Percentiles rank a stretch among this genome's conserved stretches.
Evolutionary conservation across 1,140 invertebrate genomes (phyloP).

Genomic region (Pseudachorutes palmiensis): DNA sequence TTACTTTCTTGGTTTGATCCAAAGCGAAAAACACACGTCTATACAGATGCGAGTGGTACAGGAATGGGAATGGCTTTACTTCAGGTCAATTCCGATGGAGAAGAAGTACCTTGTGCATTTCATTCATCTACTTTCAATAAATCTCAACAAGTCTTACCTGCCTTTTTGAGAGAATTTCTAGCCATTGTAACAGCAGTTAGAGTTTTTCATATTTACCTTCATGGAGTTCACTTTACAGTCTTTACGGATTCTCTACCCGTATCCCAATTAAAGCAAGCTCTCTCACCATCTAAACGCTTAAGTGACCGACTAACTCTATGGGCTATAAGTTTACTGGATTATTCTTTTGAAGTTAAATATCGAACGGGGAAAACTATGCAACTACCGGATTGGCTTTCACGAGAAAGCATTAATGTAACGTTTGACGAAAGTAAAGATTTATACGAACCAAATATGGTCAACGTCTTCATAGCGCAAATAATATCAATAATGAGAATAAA

Average conservation of each 20-base stretch:
- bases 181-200: not conserved
- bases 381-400: slow-evolving; percentile 1
- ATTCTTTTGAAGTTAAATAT: not conserved
- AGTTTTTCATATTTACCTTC: not conserved
- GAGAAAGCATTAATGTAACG: not conserved
- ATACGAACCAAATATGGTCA: not conserved
- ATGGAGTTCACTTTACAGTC: not conserved
- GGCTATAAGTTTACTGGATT: not conserved
- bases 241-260: not conserved
- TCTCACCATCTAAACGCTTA: not conserved
- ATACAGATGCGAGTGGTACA: not conserved
- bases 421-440: not conserved
- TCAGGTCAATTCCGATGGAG: not conserved
- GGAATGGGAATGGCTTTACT: not conserved
- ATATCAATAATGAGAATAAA: too few relatives aligned
- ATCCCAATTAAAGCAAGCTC: not conserved
- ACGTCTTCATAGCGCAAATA: not conserved
- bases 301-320: not conserved
- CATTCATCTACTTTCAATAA: not conserved
- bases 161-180: not conserved
- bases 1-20: not conserved
- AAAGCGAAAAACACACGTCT: not conserved
- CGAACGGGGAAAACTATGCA: not conserved
- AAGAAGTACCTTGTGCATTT: not conserved
- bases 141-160: not conserved